Base-by-base conservation (phyloP, 2,797 vertebrate genomes). In the Xenops minutus region DNA sequence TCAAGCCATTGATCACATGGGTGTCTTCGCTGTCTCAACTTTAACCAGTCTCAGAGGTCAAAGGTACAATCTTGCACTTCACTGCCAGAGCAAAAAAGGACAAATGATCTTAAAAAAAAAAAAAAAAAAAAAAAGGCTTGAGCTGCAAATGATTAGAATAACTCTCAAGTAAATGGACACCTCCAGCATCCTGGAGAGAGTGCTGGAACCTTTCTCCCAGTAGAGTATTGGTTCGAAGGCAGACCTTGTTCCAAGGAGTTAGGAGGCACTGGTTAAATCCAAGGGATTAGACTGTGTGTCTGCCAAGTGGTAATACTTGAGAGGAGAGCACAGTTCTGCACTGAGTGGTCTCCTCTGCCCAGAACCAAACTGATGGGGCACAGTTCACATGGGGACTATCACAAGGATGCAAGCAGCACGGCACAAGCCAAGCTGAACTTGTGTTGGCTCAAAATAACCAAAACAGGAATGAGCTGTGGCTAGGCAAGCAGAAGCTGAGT, bases 241-340 rank as follows among this genome's bases (percentile, higher is more conserved):
- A 96, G 75, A 80, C 52, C 75, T 62, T 78, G 79, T 88, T 94
- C 81, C 92, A 89, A 74, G 76, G 64, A 82, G 55, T 58, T 46
- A 36, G 41, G 46, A 92, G 79, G 61, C 34, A 49, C 12, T 10
- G 43, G 29, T 82, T 91, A 84, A 81, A 63, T 89, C 58, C 36
- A 1, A 8, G 66, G 79, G 76, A 95, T 95, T 78, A 89, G 66
- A 63, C 48, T 32, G 23, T 23, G 21, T 36, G 41, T 41, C 79
- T 90, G 88, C 74, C 77, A 85, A 63, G 16, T 49, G 54, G 41
- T 85, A 86, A 74, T 78, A 83, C 92, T 89, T 43, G 49, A 92
- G 74, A 93, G 59, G 51, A 67, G 41, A 68, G 52, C 15, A n/a
- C 44, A 29, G 54, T 8, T 71, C 84, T 56, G 36, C 63, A 15